Evolutionary conservation across 37 sponge, comb jelly and placozoan species (phyloP).

Genomic region (Ephydatia muelleri): DNA sequence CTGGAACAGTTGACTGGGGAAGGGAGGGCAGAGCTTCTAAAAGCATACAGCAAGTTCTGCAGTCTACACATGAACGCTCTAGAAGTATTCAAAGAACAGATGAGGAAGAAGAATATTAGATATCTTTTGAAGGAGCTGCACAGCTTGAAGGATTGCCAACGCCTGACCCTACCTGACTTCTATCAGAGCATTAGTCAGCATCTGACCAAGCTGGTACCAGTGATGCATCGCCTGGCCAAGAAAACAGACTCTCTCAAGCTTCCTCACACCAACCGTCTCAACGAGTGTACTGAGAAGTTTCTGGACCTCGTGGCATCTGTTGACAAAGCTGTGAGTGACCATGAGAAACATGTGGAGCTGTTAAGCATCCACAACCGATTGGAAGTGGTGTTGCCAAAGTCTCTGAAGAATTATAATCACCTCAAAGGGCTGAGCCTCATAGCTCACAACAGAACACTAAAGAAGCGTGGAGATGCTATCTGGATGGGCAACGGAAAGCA

Average conservation of each 20-base stretch:
- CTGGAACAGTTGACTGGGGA: conserved; percentile 57
- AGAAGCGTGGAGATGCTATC: conserved; percentile 51
- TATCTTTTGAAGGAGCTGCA: conserved; percentile 49
- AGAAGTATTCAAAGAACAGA: conserved; percentile 70
- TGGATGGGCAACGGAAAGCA: conserved; percentile 67
- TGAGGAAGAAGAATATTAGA: conserved; percentile 66
- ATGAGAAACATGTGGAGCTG: conserved; percentile 53
- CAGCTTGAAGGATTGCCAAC: conserved; percentile 55
- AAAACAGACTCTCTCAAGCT: conserved; percentile 56
- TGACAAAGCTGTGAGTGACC: conserved; percentile 51
- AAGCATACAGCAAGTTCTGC: conserved; percentile 53
- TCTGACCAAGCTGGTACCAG: conserved; percentile 55
- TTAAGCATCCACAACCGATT: conserved; percentile 56
- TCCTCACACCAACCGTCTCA: conserved; percentile 18
- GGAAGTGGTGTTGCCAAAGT: conserved; percentile 44
- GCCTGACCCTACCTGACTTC: conserved; percentile 69
- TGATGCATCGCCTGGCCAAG: conserved; percentile 60
- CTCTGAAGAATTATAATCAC: conserved; percentile 25
- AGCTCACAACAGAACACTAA: conserved; percentile 54
- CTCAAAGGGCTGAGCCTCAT: conserved; percentile 47
- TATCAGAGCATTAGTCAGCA: conserved; percentile 54
- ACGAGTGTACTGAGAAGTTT: conserved; percentile 29
- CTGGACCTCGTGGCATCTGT: conserved; percentile 33
- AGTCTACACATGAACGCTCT: conserved; percentile 54
- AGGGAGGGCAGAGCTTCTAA: conserved; percentile 35